Evolutionary conservation across 2,888 invertebrate genomes (phyloP), one percentile per base, ranked within the genome.

Genomic region (Morpho helenor): DNA sequence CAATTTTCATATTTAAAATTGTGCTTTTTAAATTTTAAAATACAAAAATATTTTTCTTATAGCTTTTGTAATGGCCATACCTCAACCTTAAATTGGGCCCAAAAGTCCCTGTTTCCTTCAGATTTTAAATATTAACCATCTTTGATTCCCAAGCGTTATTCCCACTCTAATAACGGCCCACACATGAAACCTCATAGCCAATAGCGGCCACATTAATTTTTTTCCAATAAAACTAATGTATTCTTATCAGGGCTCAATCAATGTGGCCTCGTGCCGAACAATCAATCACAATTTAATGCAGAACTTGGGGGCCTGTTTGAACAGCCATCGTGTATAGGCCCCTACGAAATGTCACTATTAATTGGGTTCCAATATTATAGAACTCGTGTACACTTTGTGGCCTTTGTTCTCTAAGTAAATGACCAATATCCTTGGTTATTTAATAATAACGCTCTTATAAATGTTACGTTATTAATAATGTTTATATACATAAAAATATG

Each of bases 281-380:
- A 87, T 88, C 87, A 82, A 87, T 88, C 87, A 87, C 84, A 85
- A 87, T 87, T 72, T 71, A 84, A 79, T 77, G 73, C 71, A 49
- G 41, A 23, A 51, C 50, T 51, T 52, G 41, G 43, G 68, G 69
- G 68, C 79, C 80, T 80, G 75, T 75, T 71, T 75, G 61, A 65
- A 64, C 57, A 64, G 56, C 61, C 63, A 60, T 52, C 56, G 56
- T 54, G 31, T 44, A 23, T 52, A 56, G 59, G 23, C 49, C 60
- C 55, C 47, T 48, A 10, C 9, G n/a, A 39, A 49, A 49, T 49
- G 55, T 49, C 55, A 49, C 49, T 49, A 44, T 55, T 44, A 55
- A 55, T 55, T 49, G 48, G 44, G 39, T 44, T 43, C 55, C 47
- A 42, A 48, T 54, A 52, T 39, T 8, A 31, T 3, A 5, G 31